These are phyloP conservation scores for Hyposoter dolosus DNA, from an alignment of 2,888 invertebrate species.

Conservation along the genomic window DNA sequence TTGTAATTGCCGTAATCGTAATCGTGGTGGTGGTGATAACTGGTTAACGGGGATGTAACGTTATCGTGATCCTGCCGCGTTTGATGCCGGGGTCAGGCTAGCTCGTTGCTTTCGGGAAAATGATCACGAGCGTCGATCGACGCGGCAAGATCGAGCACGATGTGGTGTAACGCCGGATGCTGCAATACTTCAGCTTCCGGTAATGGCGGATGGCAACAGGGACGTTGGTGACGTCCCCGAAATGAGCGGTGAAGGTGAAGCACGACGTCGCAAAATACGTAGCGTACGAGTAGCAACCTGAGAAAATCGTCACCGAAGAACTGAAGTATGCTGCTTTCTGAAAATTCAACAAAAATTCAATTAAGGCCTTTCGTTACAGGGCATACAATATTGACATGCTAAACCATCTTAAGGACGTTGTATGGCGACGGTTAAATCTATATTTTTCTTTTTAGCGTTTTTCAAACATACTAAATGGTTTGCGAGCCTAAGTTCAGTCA, in stretches of 20 bases:
- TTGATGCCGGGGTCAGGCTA: slow-evolving; percentile 88
- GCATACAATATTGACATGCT: too few relatives aligned
- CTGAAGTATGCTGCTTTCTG: slow-evolving; percentile 87
- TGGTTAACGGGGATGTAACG: slow-evolving; percentile 79
- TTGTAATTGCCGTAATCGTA: slow-evolving; percentile 84
- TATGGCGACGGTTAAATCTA: too few relatives aligned
- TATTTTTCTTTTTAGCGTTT: too few relatives aligned
- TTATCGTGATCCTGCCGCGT: slow-evolving; percentile 82
- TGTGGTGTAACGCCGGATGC: slow-evolving; percentile 91
- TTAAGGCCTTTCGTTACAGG: too few relatives aligned
- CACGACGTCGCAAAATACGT: slow-evolving; percentile 97
- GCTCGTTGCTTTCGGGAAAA: slow-evolving; percentile 88
- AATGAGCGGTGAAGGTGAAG: slow-evolving; percentile 94
- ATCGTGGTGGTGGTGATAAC: slow-evolving; percentile 82
- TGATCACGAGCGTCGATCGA: slow-evolving; percentile 93
- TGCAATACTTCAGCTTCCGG: slow-evolving; percentile 95
- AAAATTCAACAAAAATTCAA: not conserved
- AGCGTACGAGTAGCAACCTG: slow-evolving; percentile 94
- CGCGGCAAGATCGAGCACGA: slow-evolving; percentile 93
- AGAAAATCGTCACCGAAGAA: slow-evolving; percentile 98
- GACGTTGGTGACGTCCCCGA: slow-evolving; percentile 93
- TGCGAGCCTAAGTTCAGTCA: too few relatives aligned
- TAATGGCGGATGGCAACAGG: slow-evolving; percentile 93
- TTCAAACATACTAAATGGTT: too few relatives aligned
- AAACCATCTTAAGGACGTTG: too few relatives aligned